A percentile compares a stretch with the other conserved stretches of the same genome.
These are phyloP conservation scores for Ischnus inquisitorius DNA, from an alignment of 2,888 invertebrate genomes.

Conservation along the genomic window DNA sequence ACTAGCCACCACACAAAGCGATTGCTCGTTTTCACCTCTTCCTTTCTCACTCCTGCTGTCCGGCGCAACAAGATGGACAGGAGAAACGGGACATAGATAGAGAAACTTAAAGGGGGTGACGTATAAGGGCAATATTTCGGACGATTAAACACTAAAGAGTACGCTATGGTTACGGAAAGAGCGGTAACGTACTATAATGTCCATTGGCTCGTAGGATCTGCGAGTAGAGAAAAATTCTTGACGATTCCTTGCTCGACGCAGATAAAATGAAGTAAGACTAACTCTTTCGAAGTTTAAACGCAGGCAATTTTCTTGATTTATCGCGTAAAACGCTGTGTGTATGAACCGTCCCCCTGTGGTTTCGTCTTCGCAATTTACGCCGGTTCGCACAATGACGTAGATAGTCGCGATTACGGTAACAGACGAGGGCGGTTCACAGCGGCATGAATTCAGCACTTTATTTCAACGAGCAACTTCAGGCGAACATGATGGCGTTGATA, in stretches of 20 bases:
- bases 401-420: conserved; percentile 21
- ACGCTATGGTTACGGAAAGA: conserved; percentile 35
- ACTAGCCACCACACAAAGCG: not conserved
- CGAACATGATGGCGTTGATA: conserved; percentile 34
- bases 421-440: conserved; percentile 8
- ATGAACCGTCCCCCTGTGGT: conserved; percentile 37
- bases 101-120: conserved; percentile 33
- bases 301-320: conserved; percentile 68
- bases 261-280: conserved; percentile 26
- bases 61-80: conserved; percentile 25
- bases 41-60: not conserved
- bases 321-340: conserved; percentile 26
- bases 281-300: conserved; percentile 57
- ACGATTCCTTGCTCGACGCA: not conserved
- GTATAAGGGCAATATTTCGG: conserved; percentile 71
- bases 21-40: conserved; percentile 23
- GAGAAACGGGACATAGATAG: conserved; percentile 47
- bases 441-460: conserved; percentile 30
- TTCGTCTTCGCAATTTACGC: conserved; percentile 11
- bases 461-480: not conserved
- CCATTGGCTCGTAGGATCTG: conserved; percentile 6
- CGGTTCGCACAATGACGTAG: not conserved
- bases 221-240: not conserved
- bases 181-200: conserved; percentile 36
- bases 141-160: conserved; percentile 72